Conservation (phyloP, 2,888 invertebrate species). For the Malthinus seriepunctatus region DNA sequence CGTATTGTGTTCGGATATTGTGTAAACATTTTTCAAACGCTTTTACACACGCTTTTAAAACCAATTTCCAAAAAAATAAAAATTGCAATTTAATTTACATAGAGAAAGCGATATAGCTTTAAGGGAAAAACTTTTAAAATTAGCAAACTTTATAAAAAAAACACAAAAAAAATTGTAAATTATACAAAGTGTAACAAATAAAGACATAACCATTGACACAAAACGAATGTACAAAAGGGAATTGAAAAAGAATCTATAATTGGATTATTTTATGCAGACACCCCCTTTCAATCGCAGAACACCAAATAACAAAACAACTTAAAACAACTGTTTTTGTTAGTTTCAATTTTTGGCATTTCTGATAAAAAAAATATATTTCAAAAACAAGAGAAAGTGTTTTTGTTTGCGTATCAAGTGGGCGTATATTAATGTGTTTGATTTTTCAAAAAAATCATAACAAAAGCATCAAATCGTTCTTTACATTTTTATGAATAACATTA, state of each 20-base stretch:
- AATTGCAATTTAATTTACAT: conserved; percentile 3
- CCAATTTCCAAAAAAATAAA: not conserved
- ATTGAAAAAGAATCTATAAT: conserved; percentile 45
- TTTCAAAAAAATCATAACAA: conserved; percentile 15
- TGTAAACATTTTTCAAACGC: conserved; percentile 26
- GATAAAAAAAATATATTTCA: conserved; percentile 19
- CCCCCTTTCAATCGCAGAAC: conserved; percentile 44
- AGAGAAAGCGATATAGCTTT: not conserved
- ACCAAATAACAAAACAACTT: conserved; percentile 44
- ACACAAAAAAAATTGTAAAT: not conserved
- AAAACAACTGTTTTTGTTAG: conserved; percentile 44
- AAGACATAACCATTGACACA: conserved; percentile 25
- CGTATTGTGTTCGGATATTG: conserved; percentile 37
- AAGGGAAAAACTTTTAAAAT: too few relatives aligned
- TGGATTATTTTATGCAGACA: conserved; percentile 47
- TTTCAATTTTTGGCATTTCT: conserved; percentile 40
- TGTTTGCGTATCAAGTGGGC: conserved; percentile 32
- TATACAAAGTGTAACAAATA: conserved; percentile 18
- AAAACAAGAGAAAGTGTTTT: conserved; percentile 39
- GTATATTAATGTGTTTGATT: conserved; percentile 27
- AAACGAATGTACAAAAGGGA: conserved; percentile 25
- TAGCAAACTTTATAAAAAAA: not conserved
- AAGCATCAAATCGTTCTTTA: not conserved
- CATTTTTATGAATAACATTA: too few relatives aligned
- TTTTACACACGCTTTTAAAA: conserved; percentile 4